A percentile compares a stretch with the other conserved stretches of the same genome.
Evolutionary conservation across 2,113 vertebrate species (phyloP).

Genomic region (Lates calcarifer): DNA sequence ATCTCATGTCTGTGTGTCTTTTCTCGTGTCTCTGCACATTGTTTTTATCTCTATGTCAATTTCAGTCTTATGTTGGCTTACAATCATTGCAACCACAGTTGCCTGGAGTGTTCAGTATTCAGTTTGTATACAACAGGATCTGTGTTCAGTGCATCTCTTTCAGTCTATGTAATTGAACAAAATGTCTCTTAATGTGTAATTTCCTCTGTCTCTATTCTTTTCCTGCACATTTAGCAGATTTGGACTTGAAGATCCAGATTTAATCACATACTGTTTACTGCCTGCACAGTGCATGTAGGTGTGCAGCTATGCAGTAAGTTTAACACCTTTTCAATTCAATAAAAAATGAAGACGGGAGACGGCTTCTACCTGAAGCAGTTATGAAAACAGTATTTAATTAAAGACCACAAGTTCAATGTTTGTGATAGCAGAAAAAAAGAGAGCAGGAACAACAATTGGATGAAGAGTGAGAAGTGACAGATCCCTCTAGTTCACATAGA

Average conservation of each 20-base stretch:
- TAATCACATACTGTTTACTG: not conserved
- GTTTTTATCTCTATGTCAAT: not conserved
- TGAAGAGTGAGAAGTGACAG: too few species aligned
- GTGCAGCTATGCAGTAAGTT: not conserved
- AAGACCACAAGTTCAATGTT: too few species aligned
- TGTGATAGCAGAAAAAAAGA: too few species aligned
- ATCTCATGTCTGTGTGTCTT: not conserved
- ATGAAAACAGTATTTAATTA: not conserved
- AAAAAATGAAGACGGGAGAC: not conserved
- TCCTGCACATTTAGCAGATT: not conserved
- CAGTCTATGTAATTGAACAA: not conserved
- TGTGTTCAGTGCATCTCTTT: not conserved
- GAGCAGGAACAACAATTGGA: too few species aligned
- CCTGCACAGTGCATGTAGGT: not conserved
- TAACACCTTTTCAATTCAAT: not conserved
- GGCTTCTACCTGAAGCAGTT: not conserved
- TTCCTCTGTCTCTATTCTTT: constrained; percentile 1
- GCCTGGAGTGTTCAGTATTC: not conserved
- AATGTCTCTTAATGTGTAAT: constrained; percentile 1
- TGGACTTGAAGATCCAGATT: not conserved
- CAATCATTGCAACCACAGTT: not conserved
- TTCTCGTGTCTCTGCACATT: not conserved
- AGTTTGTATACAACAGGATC: not conserved
- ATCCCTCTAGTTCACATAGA: too few species aligned
- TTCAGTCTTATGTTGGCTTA: not conserved